These are phyloP conservation scores for Melanitta fusca DNA, from an alignment of 2,797 vertebrate genomes.

Conservation along the genomic window DNA sequence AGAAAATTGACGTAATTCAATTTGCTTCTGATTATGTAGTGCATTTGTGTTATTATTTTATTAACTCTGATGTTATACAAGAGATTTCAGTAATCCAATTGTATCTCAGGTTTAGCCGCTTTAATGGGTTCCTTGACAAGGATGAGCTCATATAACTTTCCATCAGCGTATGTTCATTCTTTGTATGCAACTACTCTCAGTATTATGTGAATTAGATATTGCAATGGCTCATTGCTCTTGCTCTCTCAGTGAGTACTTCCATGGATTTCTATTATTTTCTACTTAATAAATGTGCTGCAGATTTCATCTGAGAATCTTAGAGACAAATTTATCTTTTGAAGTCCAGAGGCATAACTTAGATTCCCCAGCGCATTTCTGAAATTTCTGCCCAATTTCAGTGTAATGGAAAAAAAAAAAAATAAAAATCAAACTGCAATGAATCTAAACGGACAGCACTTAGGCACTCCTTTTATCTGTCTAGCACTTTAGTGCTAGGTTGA, in stretches of 20 bases:
- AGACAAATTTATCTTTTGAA: neutral
- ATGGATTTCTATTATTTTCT: conserved; percentile 19
- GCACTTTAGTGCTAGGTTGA: neutral
- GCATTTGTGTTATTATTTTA: conserved; percentile 53
- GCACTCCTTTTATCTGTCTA: neutral
- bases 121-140: conserved; percentile 55
- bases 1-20: conserved; percentile 29
- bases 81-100: conserved; percentile 51
- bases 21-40: conserved; percentile 29
- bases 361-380: neutral
- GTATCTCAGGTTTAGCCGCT: neutral
- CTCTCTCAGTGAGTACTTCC: neutral
- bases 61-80: conserved; percentile 45
- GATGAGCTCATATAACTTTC: conserved; percentile 24
- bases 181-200: neutral
- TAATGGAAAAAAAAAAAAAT: neutral
- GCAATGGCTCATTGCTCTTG: conserved; percentile 35
- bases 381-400: neutral
- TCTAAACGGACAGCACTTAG: neutral
- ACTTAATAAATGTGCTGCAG: neutral
- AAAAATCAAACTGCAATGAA: neutral
- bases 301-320: neutral
- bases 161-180: neutral
- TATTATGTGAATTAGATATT: conserved; percentile 12
- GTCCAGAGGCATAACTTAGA: neutral